Evolutionary conservation across 2,888 invertebrate genomes (phyloP).

Genomic region (Thymelicus sylvestris): DNA sequence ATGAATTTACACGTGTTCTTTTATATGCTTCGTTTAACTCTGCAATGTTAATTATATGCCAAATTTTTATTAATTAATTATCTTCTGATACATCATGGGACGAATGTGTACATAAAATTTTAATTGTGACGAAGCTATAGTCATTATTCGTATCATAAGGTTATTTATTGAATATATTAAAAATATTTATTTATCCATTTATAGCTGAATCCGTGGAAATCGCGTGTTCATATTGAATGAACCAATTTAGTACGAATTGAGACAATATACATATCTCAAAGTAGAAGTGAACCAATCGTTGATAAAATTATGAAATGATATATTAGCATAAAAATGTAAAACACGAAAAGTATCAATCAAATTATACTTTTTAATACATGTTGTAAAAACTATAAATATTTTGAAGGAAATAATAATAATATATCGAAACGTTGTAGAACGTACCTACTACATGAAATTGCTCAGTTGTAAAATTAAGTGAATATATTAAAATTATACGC

Average conservation of each 20-base stretch:
- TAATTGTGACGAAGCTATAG: constrained; percentile 52
- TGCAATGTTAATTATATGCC: constrained; percentile 1
- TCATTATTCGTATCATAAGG: constrained; percentile 42
- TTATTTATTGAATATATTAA: constrained; percentile 26
- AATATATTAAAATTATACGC: constrained; percentile 24
- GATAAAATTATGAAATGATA: neutral
- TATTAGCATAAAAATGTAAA: constrained; percentile 2
- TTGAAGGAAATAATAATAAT: constrained; percentile 15
- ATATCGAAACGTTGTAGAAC: constrained; percentile 26
- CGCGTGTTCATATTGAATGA: constrained; percentile 3
- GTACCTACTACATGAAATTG: constrained; percentile 40
- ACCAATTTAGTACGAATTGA: constrained; percentile 20
- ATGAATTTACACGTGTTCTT: neutral
- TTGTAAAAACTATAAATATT: constrained; percentile 4
- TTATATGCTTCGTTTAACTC: neutral
- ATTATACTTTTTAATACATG: neutral
- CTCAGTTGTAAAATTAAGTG: constrained; percentile 45
- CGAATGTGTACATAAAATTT: constrained; percentile 61
- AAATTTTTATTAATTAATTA: constrained; percentile 29
- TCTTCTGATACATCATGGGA: neutral
- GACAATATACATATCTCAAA: constrained; percentile 40
- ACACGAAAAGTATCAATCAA: neutral
- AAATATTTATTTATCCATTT: constrained; percentile 12
- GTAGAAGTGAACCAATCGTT: constrained; percentile 3
- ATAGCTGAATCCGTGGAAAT: neutral